These are phyloP conservation scores for Rhabditoides inermis DNA, from an alignment of 2,888 invertebrate species.

Conservation along the genomic window DNA sequence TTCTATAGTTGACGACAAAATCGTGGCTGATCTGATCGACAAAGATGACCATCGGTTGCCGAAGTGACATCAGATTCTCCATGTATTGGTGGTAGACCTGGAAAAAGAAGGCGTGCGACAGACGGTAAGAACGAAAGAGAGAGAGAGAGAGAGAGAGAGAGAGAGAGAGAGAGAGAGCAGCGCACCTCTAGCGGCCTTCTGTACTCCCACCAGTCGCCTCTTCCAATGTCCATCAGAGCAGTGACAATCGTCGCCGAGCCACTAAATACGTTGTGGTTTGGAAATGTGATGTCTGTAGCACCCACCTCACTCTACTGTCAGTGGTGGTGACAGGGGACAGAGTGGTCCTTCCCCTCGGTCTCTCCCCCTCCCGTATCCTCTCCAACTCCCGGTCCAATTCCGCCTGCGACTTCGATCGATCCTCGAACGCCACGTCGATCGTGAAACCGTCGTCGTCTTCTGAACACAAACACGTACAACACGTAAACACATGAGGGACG, in stretches of 20 bases:
- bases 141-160: too few species aligned
- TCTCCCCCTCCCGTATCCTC: too few species aligned
- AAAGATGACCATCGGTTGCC: constrained; percentile 32
- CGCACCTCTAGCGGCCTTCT: constrained; percentile 42
- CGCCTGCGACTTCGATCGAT: constrained; percentile 3
- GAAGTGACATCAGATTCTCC: constrained; percentile 35
- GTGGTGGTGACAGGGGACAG: too few species aligned
- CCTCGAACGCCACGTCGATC: constrained; percentile 9
- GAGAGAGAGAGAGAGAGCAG: too few species aligned
- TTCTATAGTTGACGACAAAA: constrained; percentile 29
- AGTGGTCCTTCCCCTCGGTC: too few species aligned
- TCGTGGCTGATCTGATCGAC: constrained; percentile 34
- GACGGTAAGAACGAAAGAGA: too few species aligned
- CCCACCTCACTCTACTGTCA: too few species aligned
- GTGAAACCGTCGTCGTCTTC: too few species aligned
- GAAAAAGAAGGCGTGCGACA: too few species aligned
- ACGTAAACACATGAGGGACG: too few species aligned
- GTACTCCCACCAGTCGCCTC: constrained; percentile 52
- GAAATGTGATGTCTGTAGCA: too few species aligned
- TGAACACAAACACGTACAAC: too few species aligned
- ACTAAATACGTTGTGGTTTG: constrained; percentile 10
- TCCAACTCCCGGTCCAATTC: constrained; percentile 11
- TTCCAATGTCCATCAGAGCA: constrained; percentile 51
- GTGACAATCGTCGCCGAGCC: constrained; percentile 48
- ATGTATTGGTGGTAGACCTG: constrained; percentile 50